These are phyloP conservation scores for Acanthochromis polyacanthus DNA, from an alignment of 2,113 vertebrate species.

Conservation along the genomic window DNA sequence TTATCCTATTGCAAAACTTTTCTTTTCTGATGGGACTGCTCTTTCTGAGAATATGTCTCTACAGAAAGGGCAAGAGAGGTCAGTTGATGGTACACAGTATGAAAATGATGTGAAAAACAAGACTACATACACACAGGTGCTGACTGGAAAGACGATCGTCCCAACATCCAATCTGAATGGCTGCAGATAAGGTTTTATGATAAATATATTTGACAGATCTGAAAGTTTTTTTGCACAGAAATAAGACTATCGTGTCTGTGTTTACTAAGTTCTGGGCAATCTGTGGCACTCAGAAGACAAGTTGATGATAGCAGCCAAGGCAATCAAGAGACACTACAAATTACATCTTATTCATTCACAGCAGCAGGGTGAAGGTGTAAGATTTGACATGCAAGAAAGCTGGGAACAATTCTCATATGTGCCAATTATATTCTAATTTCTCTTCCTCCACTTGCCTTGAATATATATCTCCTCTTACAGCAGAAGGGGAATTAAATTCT, in stretches of 20 bases:
- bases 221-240: not conserved
- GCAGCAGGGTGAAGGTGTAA: slow-evolving; percentile 14
- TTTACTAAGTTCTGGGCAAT: slow-evolving; percentile 36
- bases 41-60: too few species aligned
- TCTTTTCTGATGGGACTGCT: too few species aligned
- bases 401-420: slow-evolving; percentile 43
- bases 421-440: slow-evolving; percentile 62
- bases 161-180: not conserved
- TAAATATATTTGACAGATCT: not conserved
- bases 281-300: slow-evolving; percentile 14
- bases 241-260: not conserved
- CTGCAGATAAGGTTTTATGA: not conserved
- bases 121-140: too few species aligned
- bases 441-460: slow-evolving; percentile 36
- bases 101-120: too few species aligned
- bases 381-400: slow-evolving; percentile 30
- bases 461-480: slow-evolving; percentile 44
- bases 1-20: too few species aligned
- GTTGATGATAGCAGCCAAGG: slow-evolving; percentile 34
- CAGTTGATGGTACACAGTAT: too few species aligned
- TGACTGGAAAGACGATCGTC: too few species aligned
- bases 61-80: too few species aligned
- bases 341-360: slow-evolving; percentile 42
- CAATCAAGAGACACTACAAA: not conserved
- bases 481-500: slow-evolving; percentile 42